Base-by-base conservation (phyloP, 2,113 vertebrate species). In the Marmota monax region DNA sequence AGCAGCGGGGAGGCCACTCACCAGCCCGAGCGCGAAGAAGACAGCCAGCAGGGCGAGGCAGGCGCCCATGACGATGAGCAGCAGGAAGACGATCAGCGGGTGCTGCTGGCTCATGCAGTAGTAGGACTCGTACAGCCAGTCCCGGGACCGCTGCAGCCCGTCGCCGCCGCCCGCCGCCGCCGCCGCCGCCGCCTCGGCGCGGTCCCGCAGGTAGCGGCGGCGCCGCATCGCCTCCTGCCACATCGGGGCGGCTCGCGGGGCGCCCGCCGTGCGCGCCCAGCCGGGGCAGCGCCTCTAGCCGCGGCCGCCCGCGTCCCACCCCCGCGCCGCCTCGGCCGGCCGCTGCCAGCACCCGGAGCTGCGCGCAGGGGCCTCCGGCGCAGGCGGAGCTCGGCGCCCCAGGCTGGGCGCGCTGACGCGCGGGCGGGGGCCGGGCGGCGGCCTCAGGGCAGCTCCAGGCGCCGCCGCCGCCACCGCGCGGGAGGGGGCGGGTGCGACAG, bases 51-150 rank as follows among this genome's bases (percentile, higher is more conserved):
- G 98, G 97, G 99, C 99, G 97, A 99, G 98, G 98, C 99, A 99
- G 98, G 99, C 99, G 98, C 99, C 99, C 99, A 99, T 99, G 97
- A 99, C 99, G 98, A 99, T 99, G 97, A 99, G 99, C 97, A 99
- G 99, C 98, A 99, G 98, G 97, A 99, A 99, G 96, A 99, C 99
- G 98, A 99, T 99, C 92, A 99, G 99, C 90, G 99, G 99, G 98
- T 99, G 99, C 99, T 99, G 99, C 98, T 99, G 99, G 99, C 99
- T 99, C 99, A 99, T 99, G 98, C 99, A 99, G 98, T 99, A 99
- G 98, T 99, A 99, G 89, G 99, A 99, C 99, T 99, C 99, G 84
- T 99, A 99, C 17, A 99, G 99, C 99, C 99, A 99, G 99, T 99
- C 99, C 96, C 99, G 99, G 97, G 99, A 99, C 98, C 98, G 98